Evolutionary conservation across 1,140 invertebrate genomes (phyloP), one percentile per base, ranked within the genome.

Genomic region (Sesamia nonagrioides): DNA sequence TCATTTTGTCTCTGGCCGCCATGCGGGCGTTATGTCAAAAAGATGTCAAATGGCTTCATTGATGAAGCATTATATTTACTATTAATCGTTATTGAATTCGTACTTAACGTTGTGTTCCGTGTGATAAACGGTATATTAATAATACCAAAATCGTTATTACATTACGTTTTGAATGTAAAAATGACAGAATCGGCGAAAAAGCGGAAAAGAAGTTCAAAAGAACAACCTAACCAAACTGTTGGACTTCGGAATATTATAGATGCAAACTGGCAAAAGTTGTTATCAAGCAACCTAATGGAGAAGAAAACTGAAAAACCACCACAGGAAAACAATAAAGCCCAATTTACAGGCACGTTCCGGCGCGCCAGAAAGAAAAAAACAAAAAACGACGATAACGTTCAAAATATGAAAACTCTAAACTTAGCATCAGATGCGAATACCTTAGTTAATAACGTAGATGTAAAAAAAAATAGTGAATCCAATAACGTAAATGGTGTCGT

Each of bases 241-340:
- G 77, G 80, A 11, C 71, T 81, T 61, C 83, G 90, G 40, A 85
- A 88, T 52, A 33, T 82, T 72, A 94, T 95, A 3, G 91, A 94
- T 73, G 92, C 89, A 37, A 95, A 95, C 76, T 95, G 95, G 95
- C 90, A 92, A 73, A 91, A 90, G 74, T 84, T 95, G 45, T 71
- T 95, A 50, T 85, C 89, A 7, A 90, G 85, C 60, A 89, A 81
- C 21, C 48, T 90, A 37, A 89, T 87, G 84, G 90, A 93, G 6
- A 88, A 83, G 27, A 91, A 88, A 72, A 84, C 80, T 9, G 87
- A 89, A 42, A 87, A 88, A 75, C 60, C 82, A 0, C 33, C 33
- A 1, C 69, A 81, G 27, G 77, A 85, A 54, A 73, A 54, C 13
- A 86, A 84, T 27, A 91, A 88, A 50, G 63, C 87, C 0, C 86